Evolutionary conservation across 2,113 vertebrate genomes (phyloP).

Genomic region (Hemichromis elongatus): DNA sequence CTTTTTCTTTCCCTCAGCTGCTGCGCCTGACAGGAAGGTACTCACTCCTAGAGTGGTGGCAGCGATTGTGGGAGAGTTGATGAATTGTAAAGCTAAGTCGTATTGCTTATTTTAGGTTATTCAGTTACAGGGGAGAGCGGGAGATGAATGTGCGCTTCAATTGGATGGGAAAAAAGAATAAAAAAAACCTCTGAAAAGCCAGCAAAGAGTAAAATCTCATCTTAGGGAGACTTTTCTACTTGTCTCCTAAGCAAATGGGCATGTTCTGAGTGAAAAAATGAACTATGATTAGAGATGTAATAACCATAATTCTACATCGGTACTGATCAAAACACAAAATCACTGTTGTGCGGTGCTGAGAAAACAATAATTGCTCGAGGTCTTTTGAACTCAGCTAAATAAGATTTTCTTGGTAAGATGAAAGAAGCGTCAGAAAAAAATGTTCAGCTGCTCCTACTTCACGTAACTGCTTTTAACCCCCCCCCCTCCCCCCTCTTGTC

Average conservation of each 20-base stretch:
- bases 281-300: not conserved
- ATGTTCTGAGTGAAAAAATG: not conserved
- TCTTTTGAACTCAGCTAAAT: not conserved
- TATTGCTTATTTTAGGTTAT: not conserved
- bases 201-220: not conserved
- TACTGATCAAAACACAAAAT: slow-evolving; percentile 19
- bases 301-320: not conserved
- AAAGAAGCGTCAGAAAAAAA: not conserved
- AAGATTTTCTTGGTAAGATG: not conserved
- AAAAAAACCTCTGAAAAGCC: not conserved
- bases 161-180: not conserved
- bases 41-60: not conserved
- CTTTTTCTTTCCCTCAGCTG: not conserved
- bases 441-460: not conserved
- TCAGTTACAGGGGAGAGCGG: not conserved
- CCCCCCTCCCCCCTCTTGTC: too few species aligned
- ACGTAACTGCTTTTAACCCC: not conserved
- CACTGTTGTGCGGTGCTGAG: not conserved
- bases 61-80: not conserved
- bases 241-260: not conserved
- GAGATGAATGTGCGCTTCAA: not conserved
- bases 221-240: not conserved
- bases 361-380: slow-evolving; percentile 1
- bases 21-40: not conserved
- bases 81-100: not conserved